Evolutionary conservation across 2,113 vertebrate species (phyloP).

Genomic region (Ptychochromis oligacanthus): DNA sequence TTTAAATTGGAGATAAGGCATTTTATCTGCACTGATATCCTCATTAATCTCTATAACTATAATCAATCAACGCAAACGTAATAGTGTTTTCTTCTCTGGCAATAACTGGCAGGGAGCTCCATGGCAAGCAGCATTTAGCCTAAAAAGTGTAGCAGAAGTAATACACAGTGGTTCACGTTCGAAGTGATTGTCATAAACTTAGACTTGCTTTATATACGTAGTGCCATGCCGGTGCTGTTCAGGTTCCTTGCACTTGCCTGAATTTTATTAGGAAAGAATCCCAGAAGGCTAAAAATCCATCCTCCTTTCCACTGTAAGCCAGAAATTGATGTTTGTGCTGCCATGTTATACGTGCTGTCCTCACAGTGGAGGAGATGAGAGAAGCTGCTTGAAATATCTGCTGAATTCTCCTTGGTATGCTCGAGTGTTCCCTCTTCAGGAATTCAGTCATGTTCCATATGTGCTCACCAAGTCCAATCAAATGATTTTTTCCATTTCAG

Average conservation of each 20-base stretch:
- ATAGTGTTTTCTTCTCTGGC: conserved; percentile 3
- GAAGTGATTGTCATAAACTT: conserved; percentile 56
- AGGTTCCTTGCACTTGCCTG: conserved; percentile 47
- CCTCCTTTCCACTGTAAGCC: conserved; percentile 64
- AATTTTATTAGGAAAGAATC: conserved; percentile 64
- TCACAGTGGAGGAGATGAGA: conserved; percentile 61
- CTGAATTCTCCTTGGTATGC: conserved; percentile 60
- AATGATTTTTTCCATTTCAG: conserved; percentile 14
- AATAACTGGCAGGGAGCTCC: not conserved
- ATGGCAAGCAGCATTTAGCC: conserved; percentile 21
- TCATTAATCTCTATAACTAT: conserved; percentile 37
- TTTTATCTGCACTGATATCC: conserved; percentile 33
- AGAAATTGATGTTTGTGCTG: conserved; percentile 72
- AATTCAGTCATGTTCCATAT: conserved; percentile 57
- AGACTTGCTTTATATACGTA: conserved; percentile 51
- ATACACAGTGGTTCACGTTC: conserved; percentile 34
- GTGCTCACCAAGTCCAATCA: conserved; percentile 39
- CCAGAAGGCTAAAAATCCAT: conserved; percentile 68
- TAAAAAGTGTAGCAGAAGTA: conserved; percentile 25
- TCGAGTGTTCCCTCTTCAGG: conserved; percentile 44
- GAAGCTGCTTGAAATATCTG: conserved; percentile 58
- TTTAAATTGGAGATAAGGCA: conserved; percentile 36
- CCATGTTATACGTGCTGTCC: conserved; percentile 67
- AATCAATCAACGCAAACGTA: conserved; percentile 42
- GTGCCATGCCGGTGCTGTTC: conserved; percentile 23